A percentile compares a stretch with the other conserved stretches of the same genome.
Conservation (phyloP, 2,797 vertebrate species). For the Spheniscus humboldti region DNA sequence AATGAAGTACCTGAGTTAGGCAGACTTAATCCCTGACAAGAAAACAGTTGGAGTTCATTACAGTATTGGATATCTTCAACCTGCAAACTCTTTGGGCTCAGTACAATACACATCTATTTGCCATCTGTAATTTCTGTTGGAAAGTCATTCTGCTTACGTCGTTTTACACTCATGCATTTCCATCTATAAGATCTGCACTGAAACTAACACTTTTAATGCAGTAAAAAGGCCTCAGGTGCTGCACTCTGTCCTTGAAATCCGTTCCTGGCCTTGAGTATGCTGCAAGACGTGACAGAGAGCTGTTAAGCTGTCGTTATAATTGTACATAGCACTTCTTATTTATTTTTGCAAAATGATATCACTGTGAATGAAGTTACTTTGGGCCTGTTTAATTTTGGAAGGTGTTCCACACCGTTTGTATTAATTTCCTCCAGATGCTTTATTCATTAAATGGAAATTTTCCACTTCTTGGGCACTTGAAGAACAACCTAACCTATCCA, state of each 20-base stretch:
- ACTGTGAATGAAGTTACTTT: background rate
- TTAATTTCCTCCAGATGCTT: conserved; percentile 25
- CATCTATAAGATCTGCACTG: background rate
- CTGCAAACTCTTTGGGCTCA: background rate
- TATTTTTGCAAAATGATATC: background rate
- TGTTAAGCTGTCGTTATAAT: background rate
- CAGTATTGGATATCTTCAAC: background rate
- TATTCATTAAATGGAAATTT: conserved; percentile 5
- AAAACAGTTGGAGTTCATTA: background rate
- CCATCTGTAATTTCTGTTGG: background rate
- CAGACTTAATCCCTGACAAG: background rate
- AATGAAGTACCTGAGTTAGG: background rate
- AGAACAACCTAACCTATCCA: background rate
- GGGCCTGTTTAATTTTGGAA: conserved; percentile 2
- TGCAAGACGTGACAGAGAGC: background rate
- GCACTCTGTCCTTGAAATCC: background rate
- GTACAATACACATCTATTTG: background rate
- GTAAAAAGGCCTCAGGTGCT: background rate
- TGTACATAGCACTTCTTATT: background rate
- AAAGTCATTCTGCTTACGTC: background rate
- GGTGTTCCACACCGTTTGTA: background rate
- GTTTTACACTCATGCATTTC: background rate
- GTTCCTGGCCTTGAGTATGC: background rate
- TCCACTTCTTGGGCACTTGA: background rate
- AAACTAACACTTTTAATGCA: background rate